These are phyloP conservation scores for Drosophila repletoides DNA, from an alignment of 1,140 invertebrate genomes.

Conservation along the genomic window DNA sequence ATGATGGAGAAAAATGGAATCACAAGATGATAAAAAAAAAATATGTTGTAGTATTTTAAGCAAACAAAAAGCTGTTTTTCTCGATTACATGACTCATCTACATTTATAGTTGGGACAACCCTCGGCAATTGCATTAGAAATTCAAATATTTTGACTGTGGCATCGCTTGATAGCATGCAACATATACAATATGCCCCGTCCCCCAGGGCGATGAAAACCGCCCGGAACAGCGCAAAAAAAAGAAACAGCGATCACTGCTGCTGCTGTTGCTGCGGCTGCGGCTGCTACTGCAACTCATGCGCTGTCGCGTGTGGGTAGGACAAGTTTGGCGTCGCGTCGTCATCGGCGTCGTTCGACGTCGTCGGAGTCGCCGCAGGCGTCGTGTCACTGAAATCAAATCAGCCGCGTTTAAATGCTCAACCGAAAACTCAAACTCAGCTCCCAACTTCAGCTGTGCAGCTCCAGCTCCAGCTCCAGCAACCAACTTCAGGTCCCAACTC, in stretches of 20 bases:
- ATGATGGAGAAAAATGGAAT: too few species aligned
- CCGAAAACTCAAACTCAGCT: conserved; percentile 66
- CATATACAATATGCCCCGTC: conserved; percentile 37
- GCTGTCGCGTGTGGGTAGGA: conserved; percentile 45
- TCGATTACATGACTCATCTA: conserved; percentile 42
- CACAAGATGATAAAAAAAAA: too few species aligned
- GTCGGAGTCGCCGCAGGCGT: conserved; percentile 59
- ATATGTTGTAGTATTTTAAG: too few species aligned
- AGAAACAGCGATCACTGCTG: conserved; percentile 34
- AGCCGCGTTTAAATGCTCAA: conserved; percentile 75
- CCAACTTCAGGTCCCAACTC: conserved; percentile 20
- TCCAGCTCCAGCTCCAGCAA: background rate
- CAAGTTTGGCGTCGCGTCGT: conserved; percentile 46
- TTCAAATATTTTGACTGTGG: conserved; percentile 74
- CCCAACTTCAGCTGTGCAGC: conserved; percentile 28
- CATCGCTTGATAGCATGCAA: conserved; percentile 52
- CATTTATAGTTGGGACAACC: conserved; percentile 43
- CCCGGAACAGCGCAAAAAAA: conserved; percentile 33
- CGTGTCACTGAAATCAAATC: conserved; percentile 79
- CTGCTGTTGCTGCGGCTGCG: conserved; percentile 3
- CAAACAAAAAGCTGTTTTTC: background rate
- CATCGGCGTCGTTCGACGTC: conserved; percentile 38
- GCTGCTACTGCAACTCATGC: conserved; percentile 23
- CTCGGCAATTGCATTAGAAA: conserved; percentile 71
- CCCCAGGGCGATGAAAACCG: conserved; percentile 64